Conservation (phyloP, 2,113 vertebrate genomes). For the human region GRCh38 chr3:16222001-16222500, state of each 20-base stretch:
- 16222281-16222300: not conserved
- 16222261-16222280: not conserved
- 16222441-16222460: not conserved
- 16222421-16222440: not conserved
- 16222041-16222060: not conserved
- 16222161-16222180: not conserved
- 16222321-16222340: not conserved
- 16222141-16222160: not conserved
- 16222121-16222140: not conserved
- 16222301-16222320: not conserved
- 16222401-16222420: accelerated
- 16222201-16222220: not conserved
- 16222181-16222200: not conserved
- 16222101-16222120: not conserved
- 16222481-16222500: not conserved
- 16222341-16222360: not conserved
- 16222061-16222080: not conserved
- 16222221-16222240: not conserved
- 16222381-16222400: too few relatives aligned
- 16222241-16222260: not conserved
- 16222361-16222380: not conserved
- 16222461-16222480: not conserved
- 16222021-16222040: not conserved
- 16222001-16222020: not conserved
- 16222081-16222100: not conserved